A percentile compares a stretch with the other conserved stretches of the same genome.
Conservation (phyloP, 2,797 vertebrate species). For the Erpetoichthys calabaricus region DNA sequence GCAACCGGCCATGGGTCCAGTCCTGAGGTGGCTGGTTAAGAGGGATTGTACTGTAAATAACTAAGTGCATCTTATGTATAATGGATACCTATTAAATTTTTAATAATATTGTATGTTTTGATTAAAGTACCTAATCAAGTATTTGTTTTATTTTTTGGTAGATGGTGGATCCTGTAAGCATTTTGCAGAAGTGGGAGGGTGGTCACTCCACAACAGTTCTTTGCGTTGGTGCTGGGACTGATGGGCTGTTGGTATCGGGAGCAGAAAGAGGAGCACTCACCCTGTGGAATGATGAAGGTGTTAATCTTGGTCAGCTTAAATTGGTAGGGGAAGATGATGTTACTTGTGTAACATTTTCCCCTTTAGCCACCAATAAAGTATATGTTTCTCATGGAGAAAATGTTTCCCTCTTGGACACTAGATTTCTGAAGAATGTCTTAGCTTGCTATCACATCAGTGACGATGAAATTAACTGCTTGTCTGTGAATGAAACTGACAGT, state of each 20-base stretch:
- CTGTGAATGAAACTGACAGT: slow-evolving; percentile 56
- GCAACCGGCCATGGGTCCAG: too few relatives aligned
- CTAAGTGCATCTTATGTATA: too few relatives aligned
- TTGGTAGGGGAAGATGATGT: slow-evolving; percentile 52
- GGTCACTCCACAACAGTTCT: slow-evolving; percentile 65
- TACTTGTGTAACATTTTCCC: slow-evolving; percentile 61
- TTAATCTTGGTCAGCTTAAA: slow-evolving; percentile 30
- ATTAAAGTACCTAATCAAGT: not conserved
- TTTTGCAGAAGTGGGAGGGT: slow-evolving; percentile 64
- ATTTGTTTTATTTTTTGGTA: not conserved
- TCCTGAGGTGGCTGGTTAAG: too few relatives aligned
- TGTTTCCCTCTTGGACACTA: slow-evolving; percentile 62
- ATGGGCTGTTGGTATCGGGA: slow-evolving; percentile 69
- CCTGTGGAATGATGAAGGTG: slow-evolving; percentile 63
- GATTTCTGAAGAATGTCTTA: slow-evolving; percentile 48
- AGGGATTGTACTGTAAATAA: too few relatives aligned
- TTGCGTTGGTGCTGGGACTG: slow-evolving; percentile 50
- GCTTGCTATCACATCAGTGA: slow-evolving; percentile 59
- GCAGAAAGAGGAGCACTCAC: slow-evolving; percentile 69
- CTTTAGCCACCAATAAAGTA: slow-evolving; percentile 36
- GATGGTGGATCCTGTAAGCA: slow-evolving; percentile 28
- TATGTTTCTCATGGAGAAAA: slow-evolving; percentile 67
- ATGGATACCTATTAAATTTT: not conserved
- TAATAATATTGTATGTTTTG: not conserved
- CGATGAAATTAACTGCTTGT: slow-evolving; percentile 84